Percentiles rank a stretch among this genome's conserved stretches.
Conservation (phyloP, 2,113 vertebrate genomes). For the Leptobrachium ailaonicum region DNA sequence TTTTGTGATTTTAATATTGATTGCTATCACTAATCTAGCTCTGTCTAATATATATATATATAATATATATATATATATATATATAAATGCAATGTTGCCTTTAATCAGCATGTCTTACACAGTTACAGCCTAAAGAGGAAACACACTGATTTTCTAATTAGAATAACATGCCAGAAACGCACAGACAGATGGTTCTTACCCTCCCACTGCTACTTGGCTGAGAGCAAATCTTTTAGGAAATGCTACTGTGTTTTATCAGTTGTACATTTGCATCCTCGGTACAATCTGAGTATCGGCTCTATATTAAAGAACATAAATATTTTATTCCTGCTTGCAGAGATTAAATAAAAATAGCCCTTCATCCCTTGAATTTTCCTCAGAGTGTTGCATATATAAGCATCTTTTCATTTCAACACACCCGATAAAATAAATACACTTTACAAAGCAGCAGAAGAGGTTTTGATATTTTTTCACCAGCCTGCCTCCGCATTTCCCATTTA, state of each 20-base stretch:
- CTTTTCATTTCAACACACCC: no score
- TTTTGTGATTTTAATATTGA: no score
- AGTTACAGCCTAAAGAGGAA: slow-evolving; percentile 47
- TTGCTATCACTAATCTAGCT: no score
- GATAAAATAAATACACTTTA: no score
- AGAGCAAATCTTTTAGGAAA: slow-evolving; percentile 51
- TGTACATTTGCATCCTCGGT: background rate
- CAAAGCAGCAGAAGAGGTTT: no score
- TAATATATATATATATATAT: no score
- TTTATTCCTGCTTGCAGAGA: background rate
- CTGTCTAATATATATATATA: no score
- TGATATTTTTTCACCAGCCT: no score
- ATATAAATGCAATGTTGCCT: background rate
- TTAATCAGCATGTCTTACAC: slow-evolving; percentile 2
- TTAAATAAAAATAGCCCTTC: background rate
- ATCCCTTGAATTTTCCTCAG: background rate
- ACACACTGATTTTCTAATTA: slow-evolving; percentile 71
- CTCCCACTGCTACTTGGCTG: slow-evolving; percentile 67
- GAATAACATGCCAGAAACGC: slow-evolving; percentile 67
- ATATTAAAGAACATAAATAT: slow-evolving; percentile 24
- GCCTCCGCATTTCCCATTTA: no score
- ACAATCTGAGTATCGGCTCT: background rate
- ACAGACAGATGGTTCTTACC: slow-evolving; percentile 65
- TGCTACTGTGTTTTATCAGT: slow-evolving; percentile 6
- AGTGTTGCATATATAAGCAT: no score